Base-by-base conservation (phyloP, 2,888 invertebrate genomes). In the Callyntrura sp. region DNA sequence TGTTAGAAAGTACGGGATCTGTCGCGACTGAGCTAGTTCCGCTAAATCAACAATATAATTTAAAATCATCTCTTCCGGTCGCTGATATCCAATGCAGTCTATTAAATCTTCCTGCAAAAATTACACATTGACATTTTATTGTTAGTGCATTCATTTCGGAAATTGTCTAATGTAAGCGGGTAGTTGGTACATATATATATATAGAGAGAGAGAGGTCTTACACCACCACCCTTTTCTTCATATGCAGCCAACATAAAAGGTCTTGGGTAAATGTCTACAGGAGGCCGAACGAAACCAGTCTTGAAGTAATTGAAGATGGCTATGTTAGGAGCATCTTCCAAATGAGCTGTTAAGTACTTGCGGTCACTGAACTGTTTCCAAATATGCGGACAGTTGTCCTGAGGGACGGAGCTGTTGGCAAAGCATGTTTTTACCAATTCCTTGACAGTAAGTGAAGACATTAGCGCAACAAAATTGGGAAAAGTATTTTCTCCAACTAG, bases 401-500 rank as follows among this genome's bases (percentile, higher is more conserved):
- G 94, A 43, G 96, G 96, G 94, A 92, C 83, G 14, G 90, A 81
- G 0, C 87, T 90, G 0, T 92, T 93, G 25, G 78, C 88, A 88
- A 93, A 93, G 62, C 94, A 94, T 5, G 73, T 14, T n/a, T 91
- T 90, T 20, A 90, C 62, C 4, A 94, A 12, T 14, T 93, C 90
- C 12, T 91, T 85, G 0, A 73, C 79, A 91, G 95, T 96, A 91
- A 96, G 95, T 0, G 98, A 98, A 0, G 97, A 96, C 11, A 97
- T 95, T 55, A 97, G 95, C 0, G 98, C 97, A 95, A 98, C 97
- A 78, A 98, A 94, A 94, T 98, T 99, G 0, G 98, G 98, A 94
- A 97, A 97, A 0, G 98, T 98, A 94, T 98, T 98, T 94, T 98
- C 98, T 8, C 96, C 98, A 17, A 93, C 93, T 91, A 90, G 85